phyloP scores from a whole-genome alignment of 2,888 invertebrate species.

The Sinohyriopsis cumingii region DNA sequence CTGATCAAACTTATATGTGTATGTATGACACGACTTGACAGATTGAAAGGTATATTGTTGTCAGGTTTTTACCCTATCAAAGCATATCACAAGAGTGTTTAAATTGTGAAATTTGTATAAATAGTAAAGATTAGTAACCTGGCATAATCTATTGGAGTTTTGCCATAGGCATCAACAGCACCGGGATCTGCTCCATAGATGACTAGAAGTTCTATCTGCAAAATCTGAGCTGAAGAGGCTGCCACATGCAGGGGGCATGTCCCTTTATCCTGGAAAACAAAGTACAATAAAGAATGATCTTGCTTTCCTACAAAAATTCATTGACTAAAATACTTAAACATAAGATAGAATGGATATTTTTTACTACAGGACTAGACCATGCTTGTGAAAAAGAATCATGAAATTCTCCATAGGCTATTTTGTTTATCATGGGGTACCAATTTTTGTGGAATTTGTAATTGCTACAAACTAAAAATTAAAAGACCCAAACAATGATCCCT shows the following conservation, averaged over 20 bases:
- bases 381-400: background rate
- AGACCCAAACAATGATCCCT: no score
- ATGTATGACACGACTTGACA: no score
- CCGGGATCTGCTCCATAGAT: slow-evolving; percentile 96
- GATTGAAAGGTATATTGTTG: no score
- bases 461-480: no score
- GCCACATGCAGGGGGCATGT: slow-evolving; percentile 94
- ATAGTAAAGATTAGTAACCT: slow-evolving; percentile 49
- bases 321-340: no score
- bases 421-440: no score
- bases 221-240: slow-evolving; percentile 91
- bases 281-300: background rate
- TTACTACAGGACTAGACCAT: background rate
- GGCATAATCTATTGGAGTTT: slow-evolving; percentile 72
- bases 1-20: no score
- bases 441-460: no score
- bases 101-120: background rate
- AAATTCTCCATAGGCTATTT: background rate
- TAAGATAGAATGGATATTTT: no score
- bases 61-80: no score
- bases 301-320: background rate
- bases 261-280: slow-evolving; percentile 84
- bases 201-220: slow-evolving; percentile 92
- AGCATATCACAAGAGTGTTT: background rate
- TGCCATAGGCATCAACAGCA: slow-evolving; percentile 79